Evolutionary conservation across 2,797 vertebrate species (phyloP).

Genomic region (Crocodylus rhombifer): DNA sequence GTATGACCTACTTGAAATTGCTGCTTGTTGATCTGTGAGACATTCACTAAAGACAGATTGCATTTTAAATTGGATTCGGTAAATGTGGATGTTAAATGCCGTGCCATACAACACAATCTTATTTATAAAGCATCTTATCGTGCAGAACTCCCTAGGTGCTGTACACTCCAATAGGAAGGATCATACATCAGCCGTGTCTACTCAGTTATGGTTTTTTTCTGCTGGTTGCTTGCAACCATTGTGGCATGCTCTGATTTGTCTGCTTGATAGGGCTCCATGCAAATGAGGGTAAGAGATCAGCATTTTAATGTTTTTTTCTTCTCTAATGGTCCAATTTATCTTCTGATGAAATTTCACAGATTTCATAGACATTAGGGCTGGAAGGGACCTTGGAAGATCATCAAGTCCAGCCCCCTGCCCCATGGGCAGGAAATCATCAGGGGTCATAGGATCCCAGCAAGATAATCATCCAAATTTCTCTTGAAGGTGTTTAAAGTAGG

Average conservation of each 20-base stretch:
- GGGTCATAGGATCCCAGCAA: too few relatives aligned
- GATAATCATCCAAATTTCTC: too few relatives aligned
- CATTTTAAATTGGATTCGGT: conserved; percentile 21
- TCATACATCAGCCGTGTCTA: too few relatives aligned
- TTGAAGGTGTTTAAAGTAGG: too few relatives aligned
- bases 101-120: neutral
- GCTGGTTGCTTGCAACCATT: neutral
- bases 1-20: neutral
- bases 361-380: too few relatives aligned
- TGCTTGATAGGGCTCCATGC: neutral
- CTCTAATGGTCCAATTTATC: neutral
- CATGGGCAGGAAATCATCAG: too few relatives aligned
- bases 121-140: neutral
- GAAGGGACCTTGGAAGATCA: too few relatives aligned
- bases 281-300: neutral
- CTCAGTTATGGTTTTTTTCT: fast-evolving
- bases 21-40: neutral
- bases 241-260: neutral
- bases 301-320: neutral
- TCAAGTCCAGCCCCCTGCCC: too few relatives aligned
- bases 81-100: conserved; percentile 7
- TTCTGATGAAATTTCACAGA: neutral
- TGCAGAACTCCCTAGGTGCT: fast-evolving
- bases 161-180: neutral
- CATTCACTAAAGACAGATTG: neutral